Base-by-base conservation (phyloP, 2,113 vertebrate species). In the Sinosuthora webbiana region DNA sequence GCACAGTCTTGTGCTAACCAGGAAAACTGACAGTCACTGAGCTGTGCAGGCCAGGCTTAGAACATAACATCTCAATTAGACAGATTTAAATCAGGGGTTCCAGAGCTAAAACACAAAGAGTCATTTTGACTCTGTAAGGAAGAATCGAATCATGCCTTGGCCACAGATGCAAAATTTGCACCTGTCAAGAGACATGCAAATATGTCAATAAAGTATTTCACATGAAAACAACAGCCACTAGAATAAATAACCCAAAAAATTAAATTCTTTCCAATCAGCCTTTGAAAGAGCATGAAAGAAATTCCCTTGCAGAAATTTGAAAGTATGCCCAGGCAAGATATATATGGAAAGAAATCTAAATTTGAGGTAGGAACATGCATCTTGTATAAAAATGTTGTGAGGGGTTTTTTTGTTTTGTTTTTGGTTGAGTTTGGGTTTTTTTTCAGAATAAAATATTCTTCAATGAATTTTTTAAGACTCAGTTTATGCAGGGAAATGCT, bases 401-500 rank as follows among this genome's bases (percentile, higher is more conserved):
- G 1, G 11, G 2, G 1, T 13, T 27, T 50, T 33, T 75, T 82
- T 67, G 7, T 25, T 81, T 44, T 59, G 8, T 50, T 67, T 89
- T 52, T 47, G 33, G 13, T 73, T 37, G 2, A 0, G 2, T 23
- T 50, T 70, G 39, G 55, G 1, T 0, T 7, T n/a, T 60, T 60
- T 73, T 47, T 76, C 49, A 63, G 47, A 84, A 83, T 42, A 84
- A 73, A 37, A 41, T 2, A 25, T 31, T 93, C 52, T 83, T 83
- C 67, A 47, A 30, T 67, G 30, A 76, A 67, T 53, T 92, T 71
- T 91, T 85, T 44, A 69, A 83, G 77, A 57, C 28, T 92, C 28
- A 56, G 52, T 76, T 87, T 81, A 37, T 69, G 23, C 67, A 86
- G 57, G 23, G 68, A 86, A 73, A 90, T 95, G 71, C 13, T 80